A percentile compares a stretch with the other conserved stretches of the same genome.
These are phyloP conservation scores for Lontra canadensis DNA, from an alignment of 2,113 vertebrate genomes.

Conservation along the genomic window DNA sequence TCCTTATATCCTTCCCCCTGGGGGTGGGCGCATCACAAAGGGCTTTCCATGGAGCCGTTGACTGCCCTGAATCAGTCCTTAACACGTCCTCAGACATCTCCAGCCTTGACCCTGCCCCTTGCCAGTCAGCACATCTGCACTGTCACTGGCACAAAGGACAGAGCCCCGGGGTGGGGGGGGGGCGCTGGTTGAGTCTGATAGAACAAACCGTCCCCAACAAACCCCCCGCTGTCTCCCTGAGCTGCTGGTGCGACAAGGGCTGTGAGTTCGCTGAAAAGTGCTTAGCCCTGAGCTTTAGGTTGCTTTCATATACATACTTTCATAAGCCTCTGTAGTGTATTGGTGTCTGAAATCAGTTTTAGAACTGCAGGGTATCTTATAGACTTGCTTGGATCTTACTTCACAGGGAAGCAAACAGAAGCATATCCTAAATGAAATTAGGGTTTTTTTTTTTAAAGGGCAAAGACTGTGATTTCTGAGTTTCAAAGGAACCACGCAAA, in stretches of 20 bases:
- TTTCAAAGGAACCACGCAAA: not conserved
- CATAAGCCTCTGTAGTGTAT: not conserved
- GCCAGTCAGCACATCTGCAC: conserved; percentile 49
- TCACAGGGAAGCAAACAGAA: not conserved
- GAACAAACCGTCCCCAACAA: not conserved
- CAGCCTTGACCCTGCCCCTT: not conserved
- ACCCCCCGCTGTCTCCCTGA: not conserved
- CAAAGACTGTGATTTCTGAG: not conserved
- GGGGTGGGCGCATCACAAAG: conserved; percentile 17
- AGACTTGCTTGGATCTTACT: not conserved
- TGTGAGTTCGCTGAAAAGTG: not conserved
- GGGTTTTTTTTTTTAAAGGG: not conserved
- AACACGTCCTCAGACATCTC: not conserved
- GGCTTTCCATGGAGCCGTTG: not conserved
- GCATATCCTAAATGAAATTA: not conserved
- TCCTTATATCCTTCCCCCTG: not conserved
- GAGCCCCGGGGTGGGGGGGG: not conserved
- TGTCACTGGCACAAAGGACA: conserved; percentile 53
- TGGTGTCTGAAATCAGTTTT: not conserved
- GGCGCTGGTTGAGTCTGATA: not conserved
- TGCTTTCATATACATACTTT: not conserved
- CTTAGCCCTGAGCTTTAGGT: not conserved
- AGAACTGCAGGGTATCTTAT: not conserved
- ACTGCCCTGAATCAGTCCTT: not conserved
- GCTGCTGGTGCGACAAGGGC: not conserved